Percentiles rank a stretch among this genome's conserved stretches.
Conservation (phyloP, 2,113 vertebrate genomes). For the Poeciliopsis retropinna region DNA sequence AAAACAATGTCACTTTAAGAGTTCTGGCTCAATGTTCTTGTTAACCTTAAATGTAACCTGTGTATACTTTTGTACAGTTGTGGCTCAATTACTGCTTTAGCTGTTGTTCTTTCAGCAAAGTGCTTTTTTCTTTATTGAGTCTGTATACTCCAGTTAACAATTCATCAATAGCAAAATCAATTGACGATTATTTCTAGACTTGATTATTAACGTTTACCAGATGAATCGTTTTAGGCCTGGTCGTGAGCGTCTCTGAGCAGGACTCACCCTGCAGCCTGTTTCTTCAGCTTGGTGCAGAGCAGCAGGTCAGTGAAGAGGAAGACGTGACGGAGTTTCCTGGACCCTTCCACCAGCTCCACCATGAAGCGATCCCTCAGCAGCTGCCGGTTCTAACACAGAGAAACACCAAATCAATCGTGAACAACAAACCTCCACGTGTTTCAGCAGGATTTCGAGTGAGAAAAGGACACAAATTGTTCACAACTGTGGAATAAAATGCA, state of each 20-base stretch:
- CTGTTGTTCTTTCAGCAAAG: no score
- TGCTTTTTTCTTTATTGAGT: no score
- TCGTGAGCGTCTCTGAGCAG: neutral
- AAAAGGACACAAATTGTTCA: neutral
- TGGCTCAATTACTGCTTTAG: no score
- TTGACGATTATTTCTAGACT: no score
- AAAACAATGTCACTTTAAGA: no score
- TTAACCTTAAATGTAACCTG: no score
- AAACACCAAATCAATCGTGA: neutral
- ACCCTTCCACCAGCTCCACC: constrained; percentile 95
- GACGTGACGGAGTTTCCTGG: constrained; percentile 93
- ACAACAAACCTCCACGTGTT: neutral
- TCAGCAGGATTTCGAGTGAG: neutral
- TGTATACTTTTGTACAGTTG: no score
- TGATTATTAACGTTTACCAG: no score
- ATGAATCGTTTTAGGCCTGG: no score
- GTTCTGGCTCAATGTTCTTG: no score
- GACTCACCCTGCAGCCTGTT: constrained; percentile 92
- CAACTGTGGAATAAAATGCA: neutral
- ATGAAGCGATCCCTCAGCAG: constrained; percentile 95
- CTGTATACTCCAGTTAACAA: no score
- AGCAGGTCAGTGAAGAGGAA: constrained; percentile 96
- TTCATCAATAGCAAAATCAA: no score
- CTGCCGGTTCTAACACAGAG: constrained; percentile 86
- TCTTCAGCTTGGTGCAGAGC: constrained; percentile 95